Percentiles rank a stretch among this genome's conserved stretches.
Evolutionary conservation across 2,113 vertebrate species (phyloP).

Genomic region (Myiopsitta monachus): DNA sequence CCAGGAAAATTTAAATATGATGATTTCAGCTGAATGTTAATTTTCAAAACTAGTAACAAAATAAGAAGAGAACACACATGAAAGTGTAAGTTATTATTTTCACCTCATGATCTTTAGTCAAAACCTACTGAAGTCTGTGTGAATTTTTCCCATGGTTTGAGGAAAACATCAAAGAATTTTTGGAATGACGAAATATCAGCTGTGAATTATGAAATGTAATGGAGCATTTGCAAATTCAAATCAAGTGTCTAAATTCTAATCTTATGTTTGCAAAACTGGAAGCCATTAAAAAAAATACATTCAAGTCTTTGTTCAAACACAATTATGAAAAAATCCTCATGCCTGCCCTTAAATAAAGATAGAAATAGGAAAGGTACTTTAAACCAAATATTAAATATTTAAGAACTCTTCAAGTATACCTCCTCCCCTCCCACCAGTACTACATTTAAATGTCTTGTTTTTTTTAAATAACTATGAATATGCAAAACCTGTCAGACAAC

Average conservation of each 20-base stretch:
- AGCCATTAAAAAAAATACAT: not conserved
- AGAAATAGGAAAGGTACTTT: not conserved
- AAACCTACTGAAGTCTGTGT: fast-evolving
- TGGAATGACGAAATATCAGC: not conserved
- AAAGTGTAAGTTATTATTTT: not conserved
- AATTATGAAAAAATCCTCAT: not conserved
- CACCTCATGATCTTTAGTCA: not conserved
- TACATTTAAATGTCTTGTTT: not conserved
- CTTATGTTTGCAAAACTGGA: not conserved
- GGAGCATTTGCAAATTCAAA: not conserved
- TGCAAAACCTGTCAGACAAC: not conserved
- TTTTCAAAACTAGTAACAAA: not conserved
- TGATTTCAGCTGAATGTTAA: not conserved
- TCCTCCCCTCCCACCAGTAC: not conserved
- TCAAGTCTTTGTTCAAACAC: not conserved
- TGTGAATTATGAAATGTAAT: not conserved
- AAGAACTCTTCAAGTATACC: not conserved
- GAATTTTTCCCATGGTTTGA: not conserved
- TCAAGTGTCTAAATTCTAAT: not conserved
- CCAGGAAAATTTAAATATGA: not conserved
- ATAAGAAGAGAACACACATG: not conserved
- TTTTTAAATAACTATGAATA: not conserved
- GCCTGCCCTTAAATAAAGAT: not conserved
- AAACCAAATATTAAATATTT: not conserved
- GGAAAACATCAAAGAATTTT: not conserved